Evolutionary conservation across 2,888 invertebrate species (phyloP), one percentile per base, ranked within the genome.

Genomic region (Lepetodrilus schrolli): DNA sequence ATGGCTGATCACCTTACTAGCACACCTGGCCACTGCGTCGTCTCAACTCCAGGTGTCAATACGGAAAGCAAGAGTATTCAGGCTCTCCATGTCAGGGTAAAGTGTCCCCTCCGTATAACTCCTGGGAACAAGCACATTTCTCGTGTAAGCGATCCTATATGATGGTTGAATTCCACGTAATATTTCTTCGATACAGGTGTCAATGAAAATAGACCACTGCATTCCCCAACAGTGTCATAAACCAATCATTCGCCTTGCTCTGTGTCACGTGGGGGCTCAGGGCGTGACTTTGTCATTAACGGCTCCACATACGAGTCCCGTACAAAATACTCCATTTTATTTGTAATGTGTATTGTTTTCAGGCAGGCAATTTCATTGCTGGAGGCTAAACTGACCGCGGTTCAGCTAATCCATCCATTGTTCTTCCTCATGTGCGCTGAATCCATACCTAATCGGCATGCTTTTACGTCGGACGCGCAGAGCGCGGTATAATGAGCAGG

Each of bases 181-280:
- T 58, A 58, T 58, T 58, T 58, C 58, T n/a, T 34, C 58, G 34
- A 58, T 58, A 58, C 68, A 68, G 47, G 68, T 68, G 68, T 68
- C 47, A 68, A 68, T 68, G 68, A 47, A 68, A 68, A 68, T 43
- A 43, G 68, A 68, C 21, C 43, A 47, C 23, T 47, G 47, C 68
- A 68, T 68, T 68, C 68, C 68, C 43, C 20, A 58, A 58, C 58
- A 58, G 34, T 58, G 58, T 58, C 58, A 58, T 26, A 13, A 58
- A 26, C 58, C 58, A 58, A 58, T 58, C 26, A 58, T n/a, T n/a
- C n/a, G 4, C 17, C 34, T 34, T 58, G 30, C 8, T 43, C 26
- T 0, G n/a, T 26, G 34, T 58, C 58, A 58, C 58, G 58, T 58
- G 58, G 30, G 13, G 8, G 7, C 26, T 34, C 26, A 58, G 58